These are phyloP conservation scores for Pheosia gnoma DNA, from an alignment of 2,888 invertebrate genomes.

Conservation along the genomic window DNA sequence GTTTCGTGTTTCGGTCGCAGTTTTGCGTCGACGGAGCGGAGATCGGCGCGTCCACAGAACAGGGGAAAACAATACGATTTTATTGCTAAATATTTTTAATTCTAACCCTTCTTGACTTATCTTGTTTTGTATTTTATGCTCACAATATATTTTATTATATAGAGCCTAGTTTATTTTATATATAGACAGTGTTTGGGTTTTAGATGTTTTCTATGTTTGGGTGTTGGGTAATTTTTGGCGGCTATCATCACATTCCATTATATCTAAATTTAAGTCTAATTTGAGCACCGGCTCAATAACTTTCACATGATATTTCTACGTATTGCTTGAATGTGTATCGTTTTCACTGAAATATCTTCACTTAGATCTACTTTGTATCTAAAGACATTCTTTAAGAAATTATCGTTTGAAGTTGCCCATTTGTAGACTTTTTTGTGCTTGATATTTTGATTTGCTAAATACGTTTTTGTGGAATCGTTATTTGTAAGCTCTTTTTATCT, in stretches of 20 bases:
- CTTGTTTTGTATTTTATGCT: too few relatives aligned
- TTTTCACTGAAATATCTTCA: background rate
- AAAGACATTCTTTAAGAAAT: background rate
- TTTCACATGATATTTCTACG: too few relatives aligned
- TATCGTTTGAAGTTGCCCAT: background rate
- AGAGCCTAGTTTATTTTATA: too few relatives aligned
- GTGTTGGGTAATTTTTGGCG: too few relatives aligned
- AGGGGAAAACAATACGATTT: background rate
- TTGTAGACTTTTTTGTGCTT: background rate
- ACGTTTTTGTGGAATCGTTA: background rate
- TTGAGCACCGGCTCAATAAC: too few relatives aligned
- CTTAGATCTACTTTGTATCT: background rate
- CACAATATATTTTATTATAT: too few relatives aligned
- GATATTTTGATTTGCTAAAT: background rate
- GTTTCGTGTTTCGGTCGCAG: background rate
- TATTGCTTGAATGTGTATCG: background rate
- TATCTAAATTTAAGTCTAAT: too few relatives aligned
- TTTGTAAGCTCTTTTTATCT: background rate
- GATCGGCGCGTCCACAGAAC: background rate
- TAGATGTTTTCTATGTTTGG: too few relatives aligned
- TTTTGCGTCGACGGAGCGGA: background rate
- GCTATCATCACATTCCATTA: too few relatives aligned
- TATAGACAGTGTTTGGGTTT: too few relatives aligned
- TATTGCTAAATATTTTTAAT: too few relatives aligned
- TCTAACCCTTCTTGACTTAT: too few relatives aligned